Evolutionary conservation across 2,113 vertebrate genomes (phyloP).

Genomic region (Chrysemys picta): DNA sequence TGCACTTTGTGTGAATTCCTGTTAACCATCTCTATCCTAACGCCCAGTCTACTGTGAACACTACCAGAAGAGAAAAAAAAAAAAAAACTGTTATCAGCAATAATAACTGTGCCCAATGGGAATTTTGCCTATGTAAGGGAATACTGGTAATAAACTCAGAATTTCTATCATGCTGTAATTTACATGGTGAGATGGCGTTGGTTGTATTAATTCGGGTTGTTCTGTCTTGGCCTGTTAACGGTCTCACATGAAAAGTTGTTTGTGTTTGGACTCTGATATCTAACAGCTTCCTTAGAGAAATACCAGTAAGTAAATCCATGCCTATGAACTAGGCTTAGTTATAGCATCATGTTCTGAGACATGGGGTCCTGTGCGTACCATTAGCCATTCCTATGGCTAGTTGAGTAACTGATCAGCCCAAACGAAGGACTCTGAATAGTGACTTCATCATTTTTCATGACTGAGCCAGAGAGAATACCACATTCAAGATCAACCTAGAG

Average conservation of each 20-base stretch:
- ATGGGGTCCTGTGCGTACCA: background rate
- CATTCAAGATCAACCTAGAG: rapidly evolving
- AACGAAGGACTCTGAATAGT: background rate
- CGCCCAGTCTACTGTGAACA: background rate
- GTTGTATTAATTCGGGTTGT: slow-evolving; percentile 16
- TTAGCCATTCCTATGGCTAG: slow-evolving; percentile 36
- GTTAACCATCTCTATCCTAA: background rate
- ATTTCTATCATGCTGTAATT: background rate
- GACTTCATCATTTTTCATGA: background rate
- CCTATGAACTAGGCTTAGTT: slow-evolving; percentile 39
- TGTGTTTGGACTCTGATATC: slow-evolving; percentile 2
- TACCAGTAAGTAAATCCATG: background rate
- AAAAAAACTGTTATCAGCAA: background rate
- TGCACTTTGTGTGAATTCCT: background rate
- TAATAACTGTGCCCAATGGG: background rate
- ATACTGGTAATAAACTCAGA: slow-evolving; percentile 23
- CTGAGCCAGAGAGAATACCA: background rate
- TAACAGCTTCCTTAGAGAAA: slow-evolving; percentile 47
- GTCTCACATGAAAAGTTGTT: slow-evolving; percentile 20
- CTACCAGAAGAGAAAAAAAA: background rate
- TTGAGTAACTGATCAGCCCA: background rate
- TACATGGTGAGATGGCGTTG: background rate
- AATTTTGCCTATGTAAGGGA: background rate
- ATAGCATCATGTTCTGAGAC: slow-evolving; percentile 32
- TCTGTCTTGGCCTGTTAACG: background rate